Conservation (phyloP, 2,113 vertebrate genomes). For the Eurypyga helias region DNA sequence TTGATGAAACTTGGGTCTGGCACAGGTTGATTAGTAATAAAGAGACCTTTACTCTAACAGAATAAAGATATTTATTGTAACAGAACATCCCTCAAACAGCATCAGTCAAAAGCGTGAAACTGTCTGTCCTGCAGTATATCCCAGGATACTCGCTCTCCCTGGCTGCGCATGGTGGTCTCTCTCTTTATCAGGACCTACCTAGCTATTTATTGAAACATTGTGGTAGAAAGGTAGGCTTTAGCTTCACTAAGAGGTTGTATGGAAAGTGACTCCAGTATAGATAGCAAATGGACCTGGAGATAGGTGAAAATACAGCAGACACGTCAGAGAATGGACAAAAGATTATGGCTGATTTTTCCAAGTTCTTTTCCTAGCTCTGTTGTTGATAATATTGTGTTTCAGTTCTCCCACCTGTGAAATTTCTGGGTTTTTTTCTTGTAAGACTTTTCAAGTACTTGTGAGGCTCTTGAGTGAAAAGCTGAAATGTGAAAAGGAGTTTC, state of each 20-base stretch:
- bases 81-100: neutral
- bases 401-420: neutral
- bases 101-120: neutral
- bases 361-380: neutral
- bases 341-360: neutral
- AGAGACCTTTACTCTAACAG: neutral
- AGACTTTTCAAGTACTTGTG: neutral
- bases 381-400: neutral
- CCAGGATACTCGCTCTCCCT: neutral
- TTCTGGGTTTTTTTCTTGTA: neutral
- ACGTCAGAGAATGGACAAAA: neutral
- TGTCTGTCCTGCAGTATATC: neutral
- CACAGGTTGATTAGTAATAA: neutral
- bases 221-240: neutral
- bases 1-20: conserved; percentile 11
- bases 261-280: neutral
- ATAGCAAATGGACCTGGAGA: neutral
- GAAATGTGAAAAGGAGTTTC: neutral
- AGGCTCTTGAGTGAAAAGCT: neutral
- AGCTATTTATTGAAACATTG: neutral
- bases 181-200: neutral
- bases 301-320: neutral
- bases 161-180: neutral
- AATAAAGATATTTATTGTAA: neutral
- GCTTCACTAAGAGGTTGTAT: neutral